Base-by-base conservation (phyloP, 1,140 invertebrate species). In the Pectinophora gossypiella region DNA sequence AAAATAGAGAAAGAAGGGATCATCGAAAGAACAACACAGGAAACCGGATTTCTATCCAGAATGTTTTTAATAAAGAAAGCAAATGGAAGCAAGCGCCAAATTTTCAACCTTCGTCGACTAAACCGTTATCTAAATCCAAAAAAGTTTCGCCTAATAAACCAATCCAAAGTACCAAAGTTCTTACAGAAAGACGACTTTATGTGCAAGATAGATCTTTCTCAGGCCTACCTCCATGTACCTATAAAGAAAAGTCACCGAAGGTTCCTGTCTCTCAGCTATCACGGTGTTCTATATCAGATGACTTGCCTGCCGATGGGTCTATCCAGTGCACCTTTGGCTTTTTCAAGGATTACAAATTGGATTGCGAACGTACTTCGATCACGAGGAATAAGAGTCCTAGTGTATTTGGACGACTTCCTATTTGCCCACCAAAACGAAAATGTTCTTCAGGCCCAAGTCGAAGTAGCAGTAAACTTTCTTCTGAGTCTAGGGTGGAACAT, bases 391-490 rank as follows among this genome's bases (percentile, higher is more conserved):
- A 51, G 46, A n/a, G 68, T 53, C 86, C 75, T 5, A 78, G 35
- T 13, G 86, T 46, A 2, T 72, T 78, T 13, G 81, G 59, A 61
- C 46, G 46, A 48, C n/a, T 48, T 48, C 89, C 89, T 21, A 61
- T 61, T 22, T 73, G 38, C 49, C 89, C 85, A 6, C 80, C 71
- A 9, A 85, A 15, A 40, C 27, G 9, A 9, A 1, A 2, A 32
- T 3, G 46, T 63, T 60, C 3, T 59, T 63, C 38, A 63, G 55
- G 19, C 6, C 16, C 61, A 63, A n/a, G 19, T 52, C 3, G 4
- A 10, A 5, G 23, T 32, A 1, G 40, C 56, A 4, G 18, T 55
- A n/a, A 3, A 6, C n/a, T 9, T 22, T 45, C 3, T 23, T 53
- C 0, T 45, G 7, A 32, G 27, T n/a, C 6, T 32, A 9, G 27